These are phyloP conservation scores for Caenorhabditis inopinata DNA, from an alignment of 1,140 invertebrate species.

Conservation along the genomic window DNA sequence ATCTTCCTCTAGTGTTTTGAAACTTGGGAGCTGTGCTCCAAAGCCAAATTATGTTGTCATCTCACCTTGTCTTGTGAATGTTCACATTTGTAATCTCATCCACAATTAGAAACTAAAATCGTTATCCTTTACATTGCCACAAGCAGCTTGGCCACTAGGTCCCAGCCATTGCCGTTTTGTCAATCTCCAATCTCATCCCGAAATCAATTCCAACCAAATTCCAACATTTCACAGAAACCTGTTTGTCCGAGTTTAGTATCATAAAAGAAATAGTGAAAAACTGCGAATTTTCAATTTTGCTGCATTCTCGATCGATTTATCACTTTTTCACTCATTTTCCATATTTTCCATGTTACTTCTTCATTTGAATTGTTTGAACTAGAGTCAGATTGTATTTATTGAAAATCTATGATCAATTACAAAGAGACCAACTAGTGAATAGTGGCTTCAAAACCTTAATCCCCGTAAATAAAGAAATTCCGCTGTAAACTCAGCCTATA, in stretches of 20 bases:
- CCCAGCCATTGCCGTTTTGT: conserved; percentile 10
- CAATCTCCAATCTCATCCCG: not conserved
- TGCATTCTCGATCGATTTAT: not conserved
- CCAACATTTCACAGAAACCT: not conserved
- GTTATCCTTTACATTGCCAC: not conserved
- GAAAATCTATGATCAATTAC: too few species aligned
- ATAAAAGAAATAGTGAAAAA: not conserved
- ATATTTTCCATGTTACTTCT: not conserved
- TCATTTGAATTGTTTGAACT: too few species aligned
- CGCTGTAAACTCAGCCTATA: not conserved
- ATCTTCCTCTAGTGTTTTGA: not conserved
- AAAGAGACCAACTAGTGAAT: too few species aligned
- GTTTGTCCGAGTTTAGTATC: not conserved
- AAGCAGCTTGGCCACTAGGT: not conserved
- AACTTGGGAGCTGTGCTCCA: conserved; percentile 1
- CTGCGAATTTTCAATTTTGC: not conserved
- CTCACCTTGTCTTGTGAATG: not conserved
- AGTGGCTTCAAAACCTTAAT: too few species aligned
- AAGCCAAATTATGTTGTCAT: not conserved
- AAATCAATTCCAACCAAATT: not conserved
- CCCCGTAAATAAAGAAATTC: too few species aligned
- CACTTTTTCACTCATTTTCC: not conserved
- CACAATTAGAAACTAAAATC: not conserved
- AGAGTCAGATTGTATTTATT: too few species aligned
- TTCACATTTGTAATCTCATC: not conserved